phyloP scores from a whole-genome alignment of 2,113 vertebrate genomes.

The Coryphaenoides rupestris region DNA sequence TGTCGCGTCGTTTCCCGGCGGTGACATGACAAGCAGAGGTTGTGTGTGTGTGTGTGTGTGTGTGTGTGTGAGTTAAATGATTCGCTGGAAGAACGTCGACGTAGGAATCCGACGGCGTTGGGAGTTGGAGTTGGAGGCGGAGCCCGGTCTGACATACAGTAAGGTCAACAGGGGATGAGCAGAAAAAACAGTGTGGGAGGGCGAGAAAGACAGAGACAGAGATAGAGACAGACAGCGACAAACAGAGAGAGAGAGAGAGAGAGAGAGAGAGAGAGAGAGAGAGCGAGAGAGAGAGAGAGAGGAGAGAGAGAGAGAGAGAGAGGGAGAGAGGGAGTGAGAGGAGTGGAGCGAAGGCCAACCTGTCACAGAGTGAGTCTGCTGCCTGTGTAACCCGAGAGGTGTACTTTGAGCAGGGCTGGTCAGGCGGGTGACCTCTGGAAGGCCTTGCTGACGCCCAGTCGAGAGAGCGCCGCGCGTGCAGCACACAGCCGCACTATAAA shows the following conservation, averaged over 20 bases:
- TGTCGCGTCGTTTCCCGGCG: too few species aligned
- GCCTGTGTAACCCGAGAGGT: slow-evolving; percentile 41
- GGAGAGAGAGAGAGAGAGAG: background rate
- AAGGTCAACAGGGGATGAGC: background rate
- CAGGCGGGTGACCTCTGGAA: slow-evolving; percentile 19
- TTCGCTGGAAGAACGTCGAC: background rate
- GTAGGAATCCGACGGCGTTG: too few species aligned
- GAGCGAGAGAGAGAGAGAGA: too few species aligned
- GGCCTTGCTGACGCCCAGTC: slow-evolving; percentile 1
- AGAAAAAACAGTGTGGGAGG: background rate
- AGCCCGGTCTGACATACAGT: background rate
- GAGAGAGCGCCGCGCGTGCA: slow-evolving; percentile 21
- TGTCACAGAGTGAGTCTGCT: slow-evolving; percentile 48
- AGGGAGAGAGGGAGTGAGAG: background rate
- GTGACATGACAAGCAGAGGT: background rate
- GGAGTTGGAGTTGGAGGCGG: background rate
- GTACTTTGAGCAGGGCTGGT: slow-evolving; percentile 14
- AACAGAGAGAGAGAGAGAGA: background rate
- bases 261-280: background rate
- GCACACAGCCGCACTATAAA: slow-evolving; percentile 26
- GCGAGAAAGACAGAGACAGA: background rate
- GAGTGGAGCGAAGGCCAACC: background rate
- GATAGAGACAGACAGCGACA: too few species aligned
- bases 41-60: too few species aligned
- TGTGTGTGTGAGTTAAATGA: background rate